phyloP scores from a whole-genome alignment of 2,113 vertebrate genomes.

The Lepus timidus region DNA sequence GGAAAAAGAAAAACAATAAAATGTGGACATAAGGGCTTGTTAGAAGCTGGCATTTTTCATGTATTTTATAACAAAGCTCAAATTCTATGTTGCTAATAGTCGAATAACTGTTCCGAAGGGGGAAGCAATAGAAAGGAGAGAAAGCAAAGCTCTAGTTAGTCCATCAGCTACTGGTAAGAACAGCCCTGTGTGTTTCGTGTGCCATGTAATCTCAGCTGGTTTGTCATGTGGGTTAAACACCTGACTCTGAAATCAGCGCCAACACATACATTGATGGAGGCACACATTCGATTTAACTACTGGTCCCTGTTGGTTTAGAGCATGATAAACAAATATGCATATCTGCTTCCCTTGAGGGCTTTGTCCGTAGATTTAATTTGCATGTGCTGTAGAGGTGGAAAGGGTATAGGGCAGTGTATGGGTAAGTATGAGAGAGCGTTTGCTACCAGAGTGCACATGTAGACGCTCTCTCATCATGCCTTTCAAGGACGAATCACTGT shows the following conservation, averaged over 20 bases:
- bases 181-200: neutral
- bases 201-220: neutral
- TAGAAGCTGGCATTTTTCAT: constrained; percentile 3
- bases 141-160: neutral
- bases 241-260: neutral
- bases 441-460: neutral
- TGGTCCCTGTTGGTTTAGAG: neutral
- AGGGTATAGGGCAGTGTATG: neutral
- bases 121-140: neutral
- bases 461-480: neutral
- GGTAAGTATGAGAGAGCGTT: neutral
- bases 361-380: neutral
- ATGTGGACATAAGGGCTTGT: neutral
- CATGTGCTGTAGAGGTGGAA: neutral
- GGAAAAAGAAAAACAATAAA: neutral
- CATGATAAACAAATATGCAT: neutral
- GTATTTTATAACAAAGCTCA: constrained; percentile 13
- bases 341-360: neutral
- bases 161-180: neutral
- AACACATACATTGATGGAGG: neutral
- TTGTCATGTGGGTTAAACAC: neutral
- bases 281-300: neutral
- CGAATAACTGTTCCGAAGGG: neutral
- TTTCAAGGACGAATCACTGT: neutral
- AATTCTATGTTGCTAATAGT: neutral